phyloP scores from a whole-genome alignment of 2,888 invertebrate species.

The Ctenicera cuprea region DNA sequence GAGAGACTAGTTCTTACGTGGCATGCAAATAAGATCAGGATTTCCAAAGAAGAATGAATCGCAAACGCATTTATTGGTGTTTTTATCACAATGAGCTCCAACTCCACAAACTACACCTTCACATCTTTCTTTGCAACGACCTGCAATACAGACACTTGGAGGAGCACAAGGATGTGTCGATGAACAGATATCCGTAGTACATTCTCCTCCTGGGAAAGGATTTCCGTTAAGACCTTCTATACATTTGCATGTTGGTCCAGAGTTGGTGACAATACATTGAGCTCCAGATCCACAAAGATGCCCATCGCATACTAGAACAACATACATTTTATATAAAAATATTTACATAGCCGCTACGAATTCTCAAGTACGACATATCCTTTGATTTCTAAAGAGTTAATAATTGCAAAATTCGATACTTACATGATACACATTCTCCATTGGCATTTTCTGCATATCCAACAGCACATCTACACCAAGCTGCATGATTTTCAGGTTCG shows the following conservation, averaged over 20 bases:
- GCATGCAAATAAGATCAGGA: slow-evolving; percentile 92
- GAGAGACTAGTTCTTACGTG: slow-evolving; percentile 81
- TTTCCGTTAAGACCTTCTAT: slow-evolving; percentile 91
- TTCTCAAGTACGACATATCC: too few relatives aligned
- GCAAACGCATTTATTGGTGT: slow-evolving; percentile 89
- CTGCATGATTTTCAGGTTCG: slow-evolving; percentile 90
- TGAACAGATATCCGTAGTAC: slow-evolving; percentile 88
- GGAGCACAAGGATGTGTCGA: slow-evolving; percentile 84
- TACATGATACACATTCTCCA: slow-evolving; percentile 90
- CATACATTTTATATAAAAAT: not conserved
- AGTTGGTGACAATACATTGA: slow-evolving; percentile 88
- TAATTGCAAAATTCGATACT: slow-evolving; percentile 64
- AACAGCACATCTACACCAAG: slow-evolving; percentile 91
- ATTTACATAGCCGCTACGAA: not conserved
- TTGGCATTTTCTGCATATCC: slow-evolving; percentile 87
- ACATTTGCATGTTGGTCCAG: slow-evolving; percentile 92
- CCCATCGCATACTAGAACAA: slow-evolving; percentile 81
- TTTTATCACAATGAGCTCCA: slow-evolving; percentile 89
- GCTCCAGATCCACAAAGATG: slow-evolving; percentile 89
- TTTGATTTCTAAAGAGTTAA: too few relatives aligned
- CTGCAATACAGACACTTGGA: slow-evolving; percentile 89
- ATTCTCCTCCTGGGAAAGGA: slow-evolving; percentile 93
- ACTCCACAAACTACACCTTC: slow-evolving; percentile 91
- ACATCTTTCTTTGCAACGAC: slow-evolving; percentile 92
- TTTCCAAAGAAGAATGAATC: slow-evolving; percentile 92